Evolutionary conservation across 2,113 vertebrate genomes (phyloP).

Genomic region (Sisor rabdophorus): DNA sequence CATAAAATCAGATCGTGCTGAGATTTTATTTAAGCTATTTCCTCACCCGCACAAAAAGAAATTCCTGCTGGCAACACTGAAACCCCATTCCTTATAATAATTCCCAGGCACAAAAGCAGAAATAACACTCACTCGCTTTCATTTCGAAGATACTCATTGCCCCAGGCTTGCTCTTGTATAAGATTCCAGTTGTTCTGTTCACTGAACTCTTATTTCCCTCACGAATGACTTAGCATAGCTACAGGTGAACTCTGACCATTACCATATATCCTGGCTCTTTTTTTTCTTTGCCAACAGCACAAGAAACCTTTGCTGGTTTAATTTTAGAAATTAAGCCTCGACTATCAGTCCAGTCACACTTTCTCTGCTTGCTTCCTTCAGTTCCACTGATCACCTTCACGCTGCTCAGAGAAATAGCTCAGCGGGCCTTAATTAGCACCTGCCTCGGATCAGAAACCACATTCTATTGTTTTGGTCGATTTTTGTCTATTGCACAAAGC

Average conservation of each 20-base stretch:
- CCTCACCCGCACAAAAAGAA: not conserved
- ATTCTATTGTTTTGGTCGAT: slow-evolving; percentile 37
- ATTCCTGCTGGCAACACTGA: not conserved
- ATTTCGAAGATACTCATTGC: not conserved
- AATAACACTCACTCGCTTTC: not conserved
- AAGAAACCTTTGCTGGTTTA: not conserved
- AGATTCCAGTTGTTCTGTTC: slow-evolving; percentile 10
- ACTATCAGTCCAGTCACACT: not conserved
- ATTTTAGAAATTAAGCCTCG: not conserved
- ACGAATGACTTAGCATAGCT: not conserved
- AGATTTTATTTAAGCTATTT: not conserved
- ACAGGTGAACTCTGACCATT: slow-evolving; percentile 1
- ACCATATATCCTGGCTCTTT: not conserved
- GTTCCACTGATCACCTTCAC: slow-evolving; percentile 19
- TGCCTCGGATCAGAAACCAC: slow-evolving; percentile 26
- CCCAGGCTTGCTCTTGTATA: not conserved
- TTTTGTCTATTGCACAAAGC: slow-evolving; percentile 28
- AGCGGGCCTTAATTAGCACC: slow-evolving; percentile 41
- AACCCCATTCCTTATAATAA: not conserved
- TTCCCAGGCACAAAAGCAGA: not conserved
- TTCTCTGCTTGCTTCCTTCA: not conserved
- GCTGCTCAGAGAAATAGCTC: slow-evolving; percentile 19
- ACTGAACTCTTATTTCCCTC: not conserved
- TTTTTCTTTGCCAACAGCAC: not conserved
- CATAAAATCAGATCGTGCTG: not conserved